Base-by-base conservation (phyloP, 2,888 invertebrate species). In the Acanthococcus lagerstroemiae region DNA sequence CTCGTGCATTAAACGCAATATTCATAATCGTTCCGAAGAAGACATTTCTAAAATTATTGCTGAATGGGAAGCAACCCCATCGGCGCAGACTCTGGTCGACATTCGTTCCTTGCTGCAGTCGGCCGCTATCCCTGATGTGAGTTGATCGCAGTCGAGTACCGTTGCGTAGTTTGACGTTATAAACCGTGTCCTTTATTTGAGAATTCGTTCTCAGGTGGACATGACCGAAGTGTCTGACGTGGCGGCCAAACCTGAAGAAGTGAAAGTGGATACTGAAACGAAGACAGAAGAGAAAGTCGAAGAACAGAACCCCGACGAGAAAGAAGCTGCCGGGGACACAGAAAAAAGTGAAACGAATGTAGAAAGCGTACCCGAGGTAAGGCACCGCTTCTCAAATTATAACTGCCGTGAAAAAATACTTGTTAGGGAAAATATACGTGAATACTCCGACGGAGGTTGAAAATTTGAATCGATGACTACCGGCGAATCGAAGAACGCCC, bases 41-140 rank as follows among this genome's bases (percentile, higher is more conserved):
- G 94, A 95, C 67, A 88, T 96, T 52, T 81, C 87, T 73, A 80
- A 82, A 69, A 82, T 90, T 68, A 78, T 84, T 50, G 76, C 82
- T 67, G 82, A 82, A 57, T 93, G 92, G 83, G 86, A 87, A 75
- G 76, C 81, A 12, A 89, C 91, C 0, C 95, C 95, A 1, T 73
- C 80, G n/a, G 85, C 89, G 74, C 90, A 89, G 75, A 84, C 88
- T 27, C 82, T 84, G 70, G 76, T 95, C 69, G 94, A 95, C 75
- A 83, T 92, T 9, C 84, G 89, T 17, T 84, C 88, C 21, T 78
- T 95, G 70, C 80, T 95, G 63, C n/a, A n/a, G n/a, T n/a, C n/a
- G n/a, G n/a, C n/a, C n/a, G n/a, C n/a, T n/a, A n/a, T n/a, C n/a
- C n/a, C n/a, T n/a, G n/a, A n/a, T n/a, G n/a, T n/a, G n/a, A n/a